Conservation (phyloP, 2,888 invertebrate species). For the Acanthosepion pharaonis region DNA sequence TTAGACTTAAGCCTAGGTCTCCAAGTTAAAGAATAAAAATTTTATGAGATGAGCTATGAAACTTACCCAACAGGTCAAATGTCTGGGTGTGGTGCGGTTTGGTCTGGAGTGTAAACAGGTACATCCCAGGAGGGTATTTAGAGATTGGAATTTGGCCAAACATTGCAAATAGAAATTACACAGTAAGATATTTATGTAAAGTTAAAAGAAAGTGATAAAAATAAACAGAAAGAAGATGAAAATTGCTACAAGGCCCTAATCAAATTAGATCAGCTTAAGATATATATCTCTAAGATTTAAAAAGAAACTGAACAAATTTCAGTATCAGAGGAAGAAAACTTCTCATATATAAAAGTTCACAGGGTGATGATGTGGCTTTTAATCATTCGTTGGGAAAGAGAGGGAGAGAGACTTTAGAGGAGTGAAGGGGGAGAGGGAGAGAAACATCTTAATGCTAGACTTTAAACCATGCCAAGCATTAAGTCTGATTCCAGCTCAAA, state of each 20-base stretch:
- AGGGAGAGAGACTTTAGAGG: neutral
- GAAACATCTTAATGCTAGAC: slow-evolving; percentile 20
- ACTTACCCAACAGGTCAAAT: neutral
- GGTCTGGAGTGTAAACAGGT: neutral
- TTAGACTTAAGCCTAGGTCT: neutral
- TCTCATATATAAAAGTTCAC: neutral
- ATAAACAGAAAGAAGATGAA: neutral
- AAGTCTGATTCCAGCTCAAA: slow-evolving; percentile 13
- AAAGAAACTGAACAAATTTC: neutral
- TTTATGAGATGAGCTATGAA: neutral
- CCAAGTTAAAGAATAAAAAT: neutral
- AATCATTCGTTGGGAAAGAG: neutral
- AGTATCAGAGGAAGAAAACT: neutral
- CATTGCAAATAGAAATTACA: slow-evolving; percentile 33
- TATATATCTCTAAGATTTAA: slow-evolving; percentile 22
- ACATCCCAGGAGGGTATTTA: slow-evolving; percentile 14
- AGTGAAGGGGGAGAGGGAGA: neutral
- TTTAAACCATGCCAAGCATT: slow-evolving; percentile 33
- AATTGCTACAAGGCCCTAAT: neutral
- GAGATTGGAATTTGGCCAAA: slow-evolving; percentile 12
- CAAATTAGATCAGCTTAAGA: slow-evolving; percentile 6
- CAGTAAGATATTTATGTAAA: slow-evolving; percentile 33
- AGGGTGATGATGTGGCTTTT: slow-evolving; percentile 4
- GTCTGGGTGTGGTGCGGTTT: neutral
- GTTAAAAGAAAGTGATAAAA: slow-evolving; percentile 23